A percentile compares a stretch with the other conserved stretches of the same genome.
These are phyloP conservation scores for Eunapius fragilis DNA, from an alignment of 37 sponge, comb jelly and placozoan species.

Conservation along the genomic window DNA sequence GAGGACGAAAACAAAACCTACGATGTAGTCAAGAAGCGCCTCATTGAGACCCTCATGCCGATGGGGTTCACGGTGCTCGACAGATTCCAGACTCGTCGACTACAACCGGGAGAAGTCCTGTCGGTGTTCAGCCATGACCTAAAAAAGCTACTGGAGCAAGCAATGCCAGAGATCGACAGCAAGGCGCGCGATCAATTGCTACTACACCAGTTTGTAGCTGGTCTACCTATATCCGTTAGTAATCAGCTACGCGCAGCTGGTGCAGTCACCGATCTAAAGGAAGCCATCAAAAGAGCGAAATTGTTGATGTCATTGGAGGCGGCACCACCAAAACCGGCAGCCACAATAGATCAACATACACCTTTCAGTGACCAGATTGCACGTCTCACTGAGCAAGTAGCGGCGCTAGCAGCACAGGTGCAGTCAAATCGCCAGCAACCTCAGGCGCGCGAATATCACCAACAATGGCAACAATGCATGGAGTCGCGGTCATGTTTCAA, in stretches of 20 bases:
- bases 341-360: background rate
- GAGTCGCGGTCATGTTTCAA: background rate
- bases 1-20: too few relatives aligned
- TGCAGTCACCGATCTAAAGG: background rate
- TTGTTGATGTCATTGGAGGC: background rate
- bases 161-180: conserved; percentile 43
- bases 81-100: background rate
- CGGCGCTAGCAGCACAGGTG: conserved; percentile 22
- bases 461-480: background rate
- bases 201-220: conserved; percentile 35
- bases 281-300: background rate
- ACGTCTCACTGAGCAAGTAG: conserved; percentile 41
- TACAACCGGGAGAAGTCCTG: background rate
- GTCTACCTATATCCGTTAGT: conserved; percentile 22
- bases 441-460: background rate
- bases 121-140: background rate
- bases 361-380: conserved; percentile 11
- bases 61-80: background rate
- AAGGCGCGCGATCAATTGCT: conserved; percentile 26
- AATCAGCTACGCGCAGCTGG: conserved; percentile 4
- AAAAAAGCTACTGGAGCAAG: conserved; percentile 12
- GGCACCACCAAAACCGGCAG: background rate
- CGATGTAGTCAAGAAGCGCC: background rate
- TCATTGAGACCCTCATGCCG: background rate
- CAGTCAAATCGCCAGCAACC: background rate